Evolutionary conservation across 2,797 vertebrate species (phyloP), one percentile per base, ranked within the genome.

Genomic region (Nannoperca australis): DNA sequence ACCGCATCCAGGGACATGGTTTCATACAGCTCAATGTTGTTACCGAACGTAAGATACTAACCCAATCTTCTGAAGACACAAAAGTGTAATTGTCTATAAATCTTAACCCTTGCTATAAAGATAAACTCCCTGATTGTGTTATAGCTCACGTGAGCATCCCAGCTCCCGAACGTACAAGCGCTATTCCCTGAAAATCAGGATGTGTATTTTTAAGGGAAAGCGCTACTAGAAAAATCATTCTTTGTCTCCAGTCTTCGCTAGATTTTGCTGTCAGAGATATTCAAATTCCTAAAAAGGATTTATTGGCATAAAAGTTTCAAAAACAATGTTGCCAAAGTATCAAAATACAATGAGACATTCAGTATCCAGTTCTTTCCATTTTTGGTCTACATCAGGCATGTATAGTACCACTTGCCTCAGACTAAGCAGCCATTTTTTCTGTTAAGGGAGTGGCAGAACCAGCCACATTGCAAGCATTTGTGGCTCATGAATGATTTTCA

Each of bases 1-100:
- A 99, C 91, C 96, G 98, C 62, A 95, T 97, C 60, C 95, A 88
- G 1, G 98, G 98, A 76, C 94, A 94, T 0, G 97, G 96, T 30
- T 77, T 75, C 89, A 98, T 98, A 87, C 77, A 89, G 38, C 94
- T 99, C 67, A 91, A 84, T 38, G 97, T 99, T 44, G 94, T 98
- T 82, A 96, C 96, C 24, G 88, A 99, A 95, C 95, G 98, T 99
- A 94, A 94, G 97, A 73, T 24, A 45, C 17, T 65, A 30, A 70
- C 36, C 11, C 15, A 61, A 22, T 27, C 7, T 66, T 73, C 11
- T 73, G 14, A 47, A 72, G 14, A 64, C 4, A 75, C 17, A 60
- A 5, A 32, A 40, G 3, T 36, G 1, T 24, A 12, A 51, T 6
- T 58, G 17, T 68, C 34, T 42, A 49, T 15, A 60, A 11, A 60